Evolutionary conservation across 2,113 vertebrate genomes (phyloP), one percentile per base, ranked within the genome.

Genomic region (Hystrix brachyura): DNA sequence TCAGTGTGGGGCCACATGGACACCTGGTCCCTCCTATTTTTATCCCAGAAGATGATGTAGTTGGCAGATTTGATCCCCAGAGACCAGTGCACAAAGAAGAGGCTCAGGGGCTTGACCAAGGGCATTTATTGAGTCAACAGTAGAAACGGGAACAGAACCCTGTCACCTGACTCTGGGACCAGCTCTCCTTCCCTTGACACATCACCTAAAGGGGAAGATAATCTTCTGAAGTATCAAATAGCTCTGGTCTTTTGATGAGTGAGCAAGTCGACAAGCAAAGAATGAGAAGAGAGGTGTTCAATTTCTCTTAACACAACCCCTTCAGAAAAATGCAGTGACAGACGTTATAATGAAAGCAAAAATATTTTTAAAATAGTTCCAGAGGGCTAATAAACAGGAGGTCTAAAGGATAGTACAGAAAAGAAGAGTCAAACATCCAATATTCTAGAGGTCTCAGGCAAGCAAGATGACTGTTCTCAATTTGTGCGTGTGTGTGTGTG

Each of bases 201-300:
- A 46, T 96, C 93, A 72, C 65, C 80, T 64, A 64, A 57, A 32
- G 34, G 59, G 46, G 64, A 89, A 91, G 94, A 88, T 81, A 91
- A 94, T 83, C 95, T 92, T 93, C 90, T 32, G 14, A 90, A 87
- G 64, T 92, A 97, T 98, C 90, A 82, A 81, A 95, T 95, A 85
- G 86, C 97, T 12, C 21, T 64, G 55, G 51, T 71, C 64, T 98
- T 97, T 87, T 96, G 96, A 98, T 97, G 97, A 98, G 83, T 43
- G 72, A 90, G 95, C 91, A 97, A 76, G 55, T 25, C 4, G 23
- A 82, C 23, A 79, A 91, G 93, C 53, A 87, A 95, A 95, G 53
- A 59, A 93, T 82, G 87, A 97, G 87, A 90, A 96, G 69, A 90
- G 59, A 32, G 46, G 94, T 97, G 81, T 96, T 85, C 72, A 79